Base-by-base conservation (phyloP, 1,140 invertebrate species). In the Rhizoglyphus robini region DNA sequence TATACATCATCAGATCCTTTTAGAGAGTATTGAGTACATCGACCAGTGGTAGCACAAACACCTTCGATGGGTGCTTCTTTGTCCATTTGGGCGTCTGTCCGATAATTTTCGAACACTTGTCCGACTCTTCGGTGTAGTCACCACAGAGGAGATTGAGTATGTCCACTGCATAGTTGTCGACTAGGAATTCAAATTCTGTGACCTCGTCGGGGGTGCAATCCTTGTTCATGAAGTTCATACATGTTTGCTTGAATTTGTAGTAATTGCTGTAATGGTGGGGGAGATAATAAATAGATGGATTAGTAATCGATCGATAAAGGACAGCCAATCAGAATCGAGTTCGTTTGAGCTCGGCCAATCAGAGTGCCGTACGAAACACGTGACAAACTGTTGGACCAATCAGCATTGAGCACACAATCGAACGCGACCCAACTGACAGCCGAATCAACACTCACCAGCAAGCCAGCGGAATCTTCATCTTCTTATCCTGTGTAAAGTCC, bases 381-480 rank as follows among this genome's bases (percentile, higher is more conserved):
- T n/a, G n/a, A n/a, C n/a, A n/a, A n/a, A n/a, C n/a, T n/a, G n/a
- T n/a, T n/a, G n/a, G n/a, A n/a, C n/a, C n/a, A n/a, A n/a, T n/a
- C n/a, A n/a, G n/a, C n/a, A 32, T 60, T 41, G 4, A 47, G 23
- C 4, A 41, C n/a, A n/a, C n/a, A n/a, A n/a, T n/a, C n/a, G n/a
- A n/a, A n/a, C n/a, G n/a, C 23, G 23, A n/a, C n/a, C n/a, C n/a
- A n/a, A n/a, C n/a, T n/a, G n/a, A n/a, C n/a, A n/a, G n/a, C n/a
- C n/a, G n/a, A n/a, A n/a, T n/a, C n/a, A n/a, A n/a, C n/a, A n/a
- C 34, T 63, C 51, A 64, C 63, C 63, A 64, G 41, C 63, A 64
- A 2, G 38, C 1, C 18, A 64, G 8, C 25, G 63, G 63, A 2
- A 64, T 51, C 31, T 48, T 48, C 1, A 57, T 2, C 15, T 27